phyloP scores from a whole-genome alignment of 2,888 invertebrate species.

The Aphrophora alni region DNA sequence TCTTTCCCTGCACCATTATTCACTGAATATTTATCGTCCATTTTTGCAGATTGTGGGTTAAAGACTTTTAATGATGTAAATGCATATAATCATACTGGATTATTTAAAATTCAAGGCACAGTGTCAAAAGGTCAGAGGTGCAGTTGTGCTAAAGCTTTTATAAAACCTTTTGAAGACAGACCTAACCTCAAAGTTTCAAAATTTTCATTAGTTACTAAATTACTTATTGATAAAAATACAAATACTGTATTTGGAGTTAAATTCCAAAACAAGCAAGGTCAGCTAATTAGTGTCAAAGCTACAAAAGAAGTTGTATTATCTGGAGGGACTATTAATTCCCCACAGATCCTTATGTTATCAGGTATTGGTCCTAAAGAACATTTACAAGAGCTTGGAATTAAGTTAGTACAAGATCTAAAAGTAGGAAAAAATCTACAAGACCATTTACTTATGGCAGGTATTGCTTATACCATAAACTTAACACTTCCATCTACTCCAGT shows the following conservation, averaged over 20 bases:
- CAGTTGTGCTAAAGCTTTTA: constrained; percentile 48
- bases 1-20: constrained; percentile 63
- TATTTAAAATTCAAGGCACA: constrained; percentile 45
- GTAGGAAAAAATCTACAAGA: not conserved
- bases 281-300: constrained; percentile 61
- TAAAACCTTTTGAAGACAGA: constrained; percentile 44
- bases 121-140: constrained; percentile 41
- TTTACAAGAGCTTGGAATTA: constrained; percentile 61
- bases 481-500: constrained; percentile 52
- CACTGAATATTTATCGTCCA: not conserved
- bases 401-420: constrained; percentile 49
- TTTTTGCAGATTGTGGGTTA: constrained; percentile 73
- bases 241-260: constrained; percentile 64
- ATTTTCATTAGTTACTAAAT: constrained; percentile 62
- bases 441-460: not conserved
- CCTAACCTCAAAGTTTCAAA: constrained; percentile 66
- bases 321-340: constrained; percentile 79
- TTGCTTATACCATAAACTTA: constrained; percentile 39
- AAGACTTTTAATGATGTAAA: constrained; percentile 56
- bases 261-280: constrained; percentile 59
- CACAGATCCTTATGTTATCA: constrained; percentile 72
- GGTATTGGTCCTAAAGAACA: constrained; percentile 60
- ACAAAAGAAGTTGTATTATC: constrained; percentile 74
- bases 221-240: constrained; percentile 61
- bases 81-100: constrained; percentile 40